A percentile compares a stretch with the other conserved stretches of the same genome.
These are phyloP conservation scores for Noctilio leporinus DNA, from an alignment of 2,113 vertebrate species.

Conservation along the genomic window DNA sequence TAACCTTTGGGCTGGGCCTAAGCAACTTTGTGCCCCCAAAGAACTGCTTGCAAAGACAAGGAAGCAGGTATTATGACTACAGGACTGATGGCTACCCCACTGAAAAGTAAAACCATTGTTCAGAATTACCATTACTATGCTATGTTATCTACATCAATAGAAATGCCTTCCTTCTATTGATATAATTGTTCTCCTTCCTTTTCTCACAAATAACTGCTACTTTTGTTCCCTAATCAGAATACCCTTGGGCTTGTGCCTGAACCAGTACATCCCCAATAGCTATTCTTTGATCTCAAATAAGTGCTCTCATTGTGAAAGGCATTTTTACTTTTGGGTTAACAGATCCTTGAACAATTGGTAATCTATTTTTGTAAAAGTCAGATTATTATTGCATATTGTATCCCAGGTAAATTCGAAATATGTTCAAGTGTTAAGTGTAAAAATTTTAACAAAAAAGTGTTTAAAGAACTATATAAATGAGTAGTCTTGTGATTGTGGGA, in stretches of 20 bases:
- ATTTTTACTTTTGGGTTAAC: background rate
- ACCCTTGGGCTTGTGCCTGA: background rate
- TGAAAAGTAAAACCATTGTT: background rate
- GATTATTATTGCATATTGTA: background rate
- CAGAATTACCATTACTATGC: background rate
- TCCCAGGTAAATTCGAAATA: background rate
- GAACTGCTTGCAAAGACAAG: background rate
- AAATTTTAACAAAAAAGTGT: background rate
- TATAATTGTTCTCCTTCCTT: background rate
- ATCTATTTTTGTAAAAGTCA: background rate
- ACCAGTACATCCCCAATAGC: background rate
- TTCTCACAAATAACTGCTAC: background rate
- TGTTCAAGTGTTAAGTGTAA: background rate
- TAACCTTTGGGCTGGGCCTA: background rate
- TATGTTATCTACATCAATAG: background rate
- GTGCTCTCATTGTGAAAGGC: background rate
- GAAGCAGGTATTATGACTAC: background rate
- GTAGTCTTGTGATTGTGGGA: background rate
- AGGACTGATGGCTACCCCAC: background rate
- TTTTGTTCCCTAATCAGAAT: background rate
- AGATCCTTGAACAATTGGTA: background rate
- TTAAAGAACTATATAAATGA: background rate
- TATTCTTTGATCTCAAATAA: background rate
- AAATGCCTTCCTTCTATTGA: background rate
- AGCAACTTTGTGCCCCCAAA: background rate